A percentile compares a stretch with the other conserved stretches of the same genome.
phyloP scores from a whole-genome alignment of 2,113 vertebrate genomes.

The Rostratula benghalensis region DNA sequence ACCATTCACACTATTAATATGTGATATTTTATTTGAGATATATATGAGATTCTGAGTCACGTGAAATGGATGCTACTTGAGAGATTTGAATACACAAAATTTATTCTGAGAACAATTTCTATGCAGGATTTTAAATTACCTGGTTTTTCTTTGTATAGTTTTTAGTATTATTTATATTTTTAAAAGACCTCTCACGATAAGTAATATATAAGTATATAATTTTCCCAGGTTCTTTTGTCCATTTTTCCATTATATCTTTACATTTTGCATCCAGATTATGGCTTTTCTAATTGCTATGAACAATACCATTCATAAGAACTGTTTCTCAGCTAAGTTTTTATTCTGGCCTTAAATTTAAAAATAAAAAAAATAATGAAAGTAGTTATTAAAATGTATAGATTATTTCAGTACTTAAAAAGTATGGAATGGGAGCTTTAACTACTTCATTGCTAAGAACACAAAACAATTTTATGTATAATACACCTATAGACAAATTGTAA shows the following conservation, averaged over 20 bases:
- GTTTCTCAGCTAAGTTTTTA: background rate
- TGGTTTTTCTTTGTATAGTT: background rate
- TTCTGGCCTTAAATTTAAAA: background rate
- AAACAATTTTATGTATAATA: background rate
- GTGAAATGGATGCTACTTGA: background rate
- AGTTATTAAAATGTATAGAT: background rate
- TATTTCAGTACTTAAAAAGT: background rate
- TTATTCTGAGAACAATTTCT: background rate
- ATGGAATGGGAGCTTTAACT: background rate
- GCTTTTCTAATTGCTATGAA: background rate
- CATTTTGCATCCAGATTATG: background rate
- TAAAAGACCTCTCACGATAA: background rate
- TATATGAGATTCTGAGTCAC: background rate
- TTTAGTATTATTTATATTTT: background rate
- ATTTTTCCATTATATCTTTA: background rate
- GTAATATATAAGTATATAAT: background rate
- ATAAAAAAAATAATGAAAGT: background rate
- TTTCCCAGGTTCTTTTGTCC: background rate
- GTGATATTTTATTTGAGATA: background rate
- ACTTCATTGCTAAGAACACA: background rate
- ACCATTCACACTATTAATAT: background rate
- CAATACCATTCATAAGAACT: background rate
- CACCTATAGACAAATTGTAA: background rate
- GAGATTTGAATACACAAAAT: background rate
- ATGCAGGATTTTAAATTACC: background rate